Evolutionary conservation across 2,113 vertebrate genomes (phyloP).

Genomic region (Carettochelys insculpta): DNA sequence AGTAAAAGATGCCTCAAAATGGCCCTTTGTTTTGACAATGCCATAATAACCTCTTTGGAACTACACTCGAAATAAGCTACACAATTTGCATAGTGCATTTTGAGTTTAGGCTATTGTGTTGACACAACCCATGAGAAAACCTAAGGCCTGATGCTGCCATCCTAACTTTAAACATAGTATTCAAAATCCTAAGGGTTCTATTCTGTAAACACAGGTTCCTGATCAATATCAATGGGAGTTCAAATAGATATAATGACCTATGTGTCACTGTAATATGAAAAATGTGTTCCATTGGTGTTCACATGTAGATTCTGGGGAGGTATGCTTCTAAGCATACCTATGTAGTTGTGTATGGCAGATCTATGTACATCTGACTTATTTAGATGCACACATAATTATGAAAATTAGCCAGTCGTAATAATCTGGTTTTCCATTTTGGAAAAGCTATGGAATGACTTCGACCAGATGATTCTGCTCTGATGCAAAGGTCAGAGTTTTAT

Average conservation of each 20-base stretch:
- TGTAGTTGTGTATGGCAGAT: background rate
- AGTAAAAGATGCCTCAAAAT: background rate
- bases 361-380: background rate
- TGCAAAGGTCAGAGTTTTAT: too few relatives aligned
- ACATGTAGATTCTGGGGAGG: background rate
- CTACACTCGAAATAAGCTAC: too few relatives aligned
- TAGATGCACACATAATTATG: accelerated
- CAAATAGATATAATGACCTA: background rate
- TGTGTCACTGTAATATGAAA: background rate
- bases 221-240: background rate
- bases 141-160: too few relatives aligned
- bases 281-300: background rate
- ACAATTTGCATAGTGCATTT: too few relatives aligned
- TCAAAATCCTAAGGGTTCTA: accelerated
- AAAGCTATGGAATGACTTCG: background rate
- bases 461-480: too few relatives aligned
- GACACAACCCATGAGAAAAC: too few relatives aligned
- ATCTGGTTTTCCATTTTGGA: background rate
- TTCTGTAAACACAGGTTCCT: background rate
- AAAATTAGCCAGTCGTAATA: background rate
- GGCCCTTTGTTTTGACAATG: too few relatives aligned
- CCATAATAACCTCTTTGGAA: too few relatives aligned
- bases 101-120: too few relatives aligned
- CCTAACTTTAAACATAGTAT: background rate
- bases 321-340: background rate